Base-by-base conservation (phyloP, 2,888 invertebrate species). In the Ophion ellenae region DNA sequence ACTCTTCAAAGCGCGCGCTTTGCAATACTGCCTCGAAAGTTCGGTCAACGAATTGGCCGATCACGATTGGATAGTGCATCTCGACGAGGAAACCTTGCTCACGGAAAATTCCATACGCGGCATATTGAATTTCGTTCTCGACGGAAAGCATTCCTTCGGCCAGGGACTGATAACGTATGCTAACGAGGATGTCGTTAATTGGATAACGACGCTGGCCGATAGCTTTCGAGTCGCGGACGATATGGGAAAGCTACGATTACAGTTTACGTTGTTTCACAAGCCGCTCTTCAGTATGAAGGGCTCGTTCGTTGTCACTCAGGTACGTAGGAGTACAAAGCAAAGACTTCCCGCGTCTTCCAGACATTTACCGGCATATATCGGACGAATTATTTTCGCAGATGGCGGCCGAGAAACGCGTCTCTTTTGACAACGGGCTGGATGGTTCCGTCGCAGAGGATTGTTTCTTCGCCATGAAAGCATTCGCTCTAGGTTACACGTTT, bases 391-490 rank as follows among this genome's bases (percentile, higher is more conserved):
- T 20, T 14, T 32, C 40, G 59, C 94, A 98, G 98, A 97, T 98
- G 88, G 96, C 96, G 90, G 98, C 98, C n/a, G 99, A 99, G 94
- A 96, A 97, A 89, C 96, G 96, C 88, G 99, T 99, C 0, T 98
- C 98, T 0, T 99, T 98, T 94, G 99, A 99, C 94, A 99, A 99
- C 94, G 99, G 99, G 20, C 95, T 98, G 87, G 99, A 99, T 94
- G 99, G 99, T 28, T 99, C 99, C 0, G 97, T 99, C n/a, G 99
- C 99, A 28, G 99, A 99, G 94, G 99, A 99, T 94, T 99, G 99
- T 93, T 99, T 97, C 94, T 99, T 99, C 94, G 98, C 98, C 28
- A 99, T 99, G 98, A 97, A 98, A 88, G 99, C 99, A 3, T 98
- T 97, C 94, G 96, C 96, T 87, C 96, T 98, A 94, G 99, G 99